A percentile compares a stretch with the other conserved stretches of the same genome.
Conservation (phyloP, 2,113 vertebrate species). For the Calyptomena viridis region DNA sequence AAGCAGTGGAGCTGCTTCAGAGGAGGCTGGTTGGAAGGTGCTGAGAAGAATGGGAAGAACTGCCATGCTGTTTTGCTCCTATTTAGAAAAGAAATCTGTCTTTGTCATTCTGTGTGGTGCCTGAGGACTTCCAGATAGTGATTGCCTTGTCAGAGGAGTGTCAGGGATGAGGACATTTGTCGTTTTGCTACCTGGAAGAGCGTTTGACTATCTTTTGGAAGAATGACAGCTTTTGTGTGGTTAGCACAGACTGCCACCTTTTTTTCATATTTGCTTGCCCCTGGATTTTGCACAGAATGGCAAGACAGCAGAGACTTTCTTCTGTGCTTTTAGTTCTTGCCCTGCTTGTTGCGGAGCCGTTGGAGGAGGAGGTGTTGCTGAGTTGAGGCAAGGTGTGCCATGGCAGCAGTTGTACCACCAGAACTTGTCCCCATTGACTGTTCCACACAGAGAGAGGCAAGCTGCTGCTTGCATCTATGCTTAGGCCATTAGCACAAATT, state of each 20-base stretch:
- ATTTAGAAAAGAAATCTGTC: background rate
- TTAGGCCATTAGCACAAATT: constrained; percentile 5
- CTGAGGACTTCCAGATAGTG: background rate
- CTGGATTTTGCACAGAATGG: background rate
- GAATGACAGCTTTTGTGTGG: fast-evolving
- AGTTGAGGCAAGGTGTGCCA: background rate
- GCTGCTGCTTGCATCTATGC: background rate
- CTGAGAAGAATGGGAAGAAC: background rate
- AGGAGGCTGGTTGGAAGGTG: background rate
- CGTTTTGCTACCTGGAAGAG: background rate
- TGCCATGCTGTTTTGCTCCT: background rate
- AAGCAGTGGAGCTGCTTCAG: background rate
- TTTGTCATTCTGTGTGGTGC: background rate
- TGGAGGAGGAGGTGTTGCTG: background rate
- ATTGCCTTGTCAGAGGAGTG: background rate
- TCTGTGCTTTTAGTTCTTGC: background rate
- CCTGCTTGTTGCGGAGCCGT: fast-evolving
- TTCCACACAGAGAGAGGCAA: background rate
- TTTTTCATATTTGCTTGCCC: background rate
- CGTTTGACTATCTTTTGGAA: background rate
- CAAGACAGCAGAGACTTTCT: background rate
- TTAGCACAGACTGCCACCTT: background rate
- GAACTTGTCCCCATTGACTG: background rate
- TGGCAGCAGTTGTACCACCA: background rate
- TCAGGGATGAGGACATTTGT: background rate